Evolutionary conservation across 2,113 vertebrate genomes (phyloP).

Genomic region (Nycticorax nycticorax): DNA sequence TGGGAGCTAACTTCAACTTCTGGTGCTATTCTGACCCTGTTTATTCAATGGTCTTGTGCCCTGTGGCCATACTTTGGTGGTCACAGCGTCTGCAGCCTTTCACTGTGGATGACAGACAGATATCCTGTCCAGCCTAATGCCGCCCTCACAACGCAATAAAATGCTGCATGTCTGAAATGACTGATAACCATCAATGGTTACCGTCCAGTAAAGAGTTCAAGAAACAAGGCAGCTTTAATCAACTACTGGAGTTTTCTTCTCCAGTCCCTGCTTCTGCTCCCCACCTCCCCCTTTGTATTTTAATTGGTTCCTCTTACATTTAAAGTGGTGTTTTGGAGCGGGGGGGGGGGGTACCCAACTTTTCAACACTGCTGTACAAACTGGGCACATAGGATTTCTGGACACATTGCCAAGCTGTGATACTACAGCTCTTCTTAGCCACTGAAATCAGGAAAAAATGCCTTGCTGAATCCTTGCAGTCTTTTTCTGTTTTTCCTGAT

Average conservation of each 20-base stretch:
- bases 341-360: background rate
- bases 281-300: background rate
- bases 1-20: background rate
- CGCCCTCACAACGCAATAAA: constrained; percentile 34
- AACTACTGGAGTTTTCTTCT: background rate
- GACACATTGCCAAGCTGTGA: background rate
- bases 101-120: constrained; percentile 12
- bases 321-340: background rate
- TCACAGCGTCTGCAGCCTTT: constrained; percentile 20
- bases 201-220: background rate
- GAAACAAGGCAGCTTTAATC: background rate
- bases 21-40: background rate
- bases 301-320: background rate
- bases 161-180: constrained; percentile 24
- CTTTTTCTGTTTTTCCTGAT: background rate
- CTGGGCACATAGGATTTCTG: background rate
- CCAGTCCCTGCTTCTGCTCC: background rate
- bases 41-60: background rate
- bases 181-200: constrained; percentile 20
- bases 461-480: background rate
- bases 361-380: background rate
- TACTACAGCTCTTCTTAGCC: background rate
- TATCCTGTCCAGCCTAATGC: constrained; percentile 37
- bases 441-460: background rate
- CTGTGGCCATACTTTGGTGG: constrained; percentile 5